Conservation (phyloP, 2,797 vertebrate species). For the Sitta carolinensis region DNA sequence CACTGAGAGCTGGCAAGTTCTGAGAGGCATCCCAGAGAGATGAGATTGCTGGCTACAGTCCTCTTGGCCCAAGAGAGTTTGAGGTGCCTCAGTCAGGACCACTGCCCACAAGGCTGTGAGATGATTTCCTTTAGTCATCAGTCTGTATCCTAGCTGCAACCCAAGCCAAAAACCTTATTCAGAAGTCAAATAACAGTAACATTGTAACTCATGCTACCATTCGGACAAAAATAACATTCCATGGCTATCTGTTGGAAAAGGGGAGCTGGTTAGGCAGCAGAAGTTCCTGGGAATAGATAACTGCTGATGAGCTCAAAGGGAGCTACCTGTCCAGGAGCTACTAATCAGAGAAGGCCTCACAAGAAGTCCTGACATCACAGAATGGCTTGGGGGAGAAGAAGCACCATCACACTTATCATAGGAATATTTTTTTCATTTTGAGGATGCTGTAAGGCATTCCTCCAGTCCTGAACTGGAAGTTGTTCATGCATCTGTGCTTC, state of each 20-base stretch:
- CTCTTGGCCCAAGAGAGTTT: background rate
- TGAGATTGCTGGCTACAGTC: accelerated
- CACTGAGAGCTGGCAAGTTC: background rate
- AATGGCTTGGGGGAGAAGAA: background rate
- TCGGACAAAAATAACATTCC: background rate
- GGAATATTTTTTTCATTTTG: background rate
- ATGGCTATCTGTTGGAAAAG: background rate
- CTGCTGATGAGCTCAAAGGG: background rate
- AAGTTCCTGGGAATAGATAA: background rate
- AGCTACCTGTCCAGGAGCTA: background rate
- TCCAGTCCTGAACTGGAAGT: background rate
- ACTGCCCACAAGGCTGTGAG: background rate
- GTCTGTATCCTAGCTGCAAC: accelerated
- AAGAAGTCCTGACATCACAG: background rate
- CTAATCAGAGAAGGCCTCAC: background rate
- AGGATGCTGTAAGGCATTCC: background rate
- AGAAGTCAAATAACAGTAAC: background rate
- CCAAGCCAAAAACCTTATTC: no score
- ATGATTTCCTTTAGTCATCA: background rate
- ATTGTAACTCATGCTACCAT: background rate
- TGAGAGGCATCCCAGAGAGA: background rate
- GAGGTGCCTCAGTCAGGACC: background rate
- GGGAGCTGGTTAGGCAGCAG: accelerated
- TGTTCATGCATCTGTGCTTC: background rate
- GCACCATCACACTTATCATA: background rate